These are phyloP conservation scores for Porites lutea DNA, from an alignment of 64 coral and sea anemone species.

Conservation along the genomic window DNA sequence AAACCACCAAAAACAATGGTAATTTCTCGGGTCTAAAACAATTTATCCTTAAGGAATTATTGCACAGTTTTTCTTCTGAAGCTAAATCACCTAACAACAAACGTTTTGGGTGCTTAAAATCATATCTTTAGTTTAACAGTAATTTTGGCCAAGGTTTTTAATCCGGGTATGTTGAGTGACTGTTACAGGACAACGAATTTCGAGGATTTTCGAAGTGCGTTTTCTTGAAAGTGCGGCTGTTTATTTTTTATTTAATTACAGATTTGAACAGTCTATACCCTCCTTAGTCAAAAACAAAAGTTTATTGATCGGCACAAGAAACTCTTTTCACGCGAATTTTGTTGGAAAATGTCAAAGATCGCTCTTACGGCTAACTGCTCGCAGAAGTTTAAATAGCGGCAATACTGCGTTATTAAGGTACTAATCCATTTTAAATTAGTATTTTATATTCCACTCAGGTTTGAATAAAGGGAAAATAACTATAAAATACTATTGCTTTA, in stretches of 20 bases:
- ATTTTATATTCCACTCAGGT: background rate
- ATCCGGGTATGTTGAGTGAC: too few species aligned
- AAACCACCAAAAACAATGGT: background rate
- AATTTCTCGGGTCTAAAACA: slow-evolving; percentile 1
- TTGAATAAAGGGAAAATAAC: background rate
- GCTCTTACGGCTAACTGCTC: background rate
- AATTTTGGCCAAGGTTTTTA: background rate
- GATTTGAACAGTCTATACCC: background rate
- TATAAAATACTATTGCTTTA: too few species aligned
- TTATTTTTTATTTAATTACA: background rate
- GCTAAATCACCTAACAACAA: background rate
- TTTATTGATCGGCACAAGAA: slow-evolving; percentile 7
- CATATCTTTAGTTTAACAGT: background rate
- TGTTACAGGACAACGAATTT: background rate
- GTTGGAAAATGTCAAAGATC: background rate
- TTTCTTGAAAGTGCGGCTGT: background rate
- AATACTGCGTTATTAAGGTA: background rate
- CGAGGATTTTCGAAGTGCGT: background rate
- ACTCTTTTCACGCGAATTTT: slow-evolving; percentile 11
- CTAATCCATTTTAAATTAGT: background rate
- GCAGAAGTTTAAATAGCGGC: background rate
- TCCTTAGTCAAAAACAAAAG: background rate
- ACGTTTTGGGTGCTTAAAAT: background rate
- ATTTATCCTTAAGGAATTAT: background rate
- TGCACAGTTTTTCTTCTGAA: background rate